Conservation (phyloP, 1,140 invertebrate genomes). For the Drosophila equinoxialis region DNA sequence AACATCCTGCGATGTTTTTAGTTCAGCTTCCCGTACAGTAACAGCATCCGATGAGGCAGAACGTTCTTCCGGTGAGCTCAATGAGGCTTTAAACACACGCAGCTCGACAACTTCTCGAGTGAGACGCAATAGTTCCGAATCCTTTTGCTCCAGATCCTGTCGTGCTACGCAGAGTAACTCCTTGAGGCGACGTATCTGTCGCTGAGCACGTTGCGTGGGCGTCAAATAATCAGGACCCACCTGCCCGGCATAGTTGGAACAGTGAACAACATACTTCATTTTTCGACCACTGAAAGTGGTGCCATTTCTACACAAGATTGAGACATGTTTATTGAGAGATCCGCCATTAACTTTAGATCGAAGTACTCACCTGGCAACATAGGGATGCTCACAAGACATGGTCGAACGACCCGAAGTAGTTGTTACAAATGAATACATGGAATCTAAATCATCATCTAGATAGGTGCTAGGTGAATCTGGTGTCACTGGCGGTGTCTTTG, state of each 20-base stretch:
- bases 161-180: constrained; percentile 88
- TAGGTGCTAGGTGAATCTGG: constrained; percentile 84
- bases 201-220: constrained; percentile 91
- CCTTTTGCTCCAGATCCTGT: constrained; percentile 90
- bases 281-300: constrained; percentile 89
- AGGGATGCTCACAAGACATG: constrained; percentile 88
- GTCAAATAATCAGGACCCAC: constrained; percentile 92
- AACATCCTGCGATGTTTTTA: constrained; percentile 83
- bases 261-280: constrained; percentile 92
- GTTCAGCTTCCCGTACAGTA: constrained; percentile 87
- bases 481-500: constrained; percentile 85
- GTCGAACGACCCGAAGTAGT: constrained; percentile 86
- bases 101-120: constrained; percentile 93
- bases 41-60: constrained; percentile 90
- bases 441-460: constrained; percentile 89
- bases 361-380: constrained; percentile 85
- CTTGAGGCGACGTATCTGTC: constrained; percentile 90
- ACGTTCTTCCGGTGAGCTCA: constrained; percentile 88
- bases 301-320: constrained; percentile 85
- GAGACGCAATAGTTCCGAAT: constrained; percentile 90
- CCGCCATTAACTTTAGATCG: too few relatives aligned
- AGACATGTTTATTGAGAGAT: not conserved
- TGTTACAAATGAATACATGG: constrained; percentile 90
- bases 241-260: constrained; percentile 89
- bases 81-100: constrained; percentile 89